A percentile compares a stretch with the other conserved stretches of the same genome.
Evolutionary conservation across 2,113 vertebrate genomes (phyloP).

Genomic region (Daubentonia madagascariensis): DNA sequence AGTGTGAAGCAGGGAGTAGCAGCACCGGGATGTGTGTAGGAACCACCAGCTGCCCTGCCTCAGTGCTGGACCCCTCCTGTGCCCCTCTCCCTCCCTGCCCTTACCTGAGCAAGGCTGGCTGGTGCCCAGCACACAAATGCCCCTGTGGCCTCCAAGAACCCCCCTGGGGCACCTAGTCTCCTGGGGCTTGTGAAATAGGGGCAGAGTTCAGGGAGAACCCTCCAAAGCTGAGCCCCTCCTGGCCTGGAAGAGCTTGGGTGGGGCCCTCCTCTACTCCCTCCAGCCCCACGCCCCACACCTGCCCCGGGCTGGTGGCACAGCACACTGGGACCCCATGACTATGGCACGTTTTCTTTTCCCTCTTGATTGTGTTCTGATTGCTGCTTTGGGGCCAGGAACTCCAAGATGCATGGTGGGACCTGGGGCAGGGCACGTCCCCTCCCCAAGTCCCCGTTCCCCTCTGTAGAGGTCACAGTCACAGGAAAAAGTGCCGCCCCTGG

Average conservation of each 20-base stretch:
- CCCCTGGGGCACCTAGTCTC: neutral
- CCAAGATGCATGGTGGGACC: neutral
- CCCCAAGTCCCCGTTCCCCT: neutral
- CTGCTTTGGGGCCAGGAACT: neutral
- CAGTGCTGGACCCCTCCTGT: fast-evolving
- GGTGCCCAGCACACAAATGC: neutral
- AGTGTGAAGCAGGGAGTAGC: no score
- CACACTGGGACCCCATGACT: no score
- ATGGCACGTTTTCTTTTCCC: no score
- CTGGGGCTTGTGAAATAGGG: neutral
- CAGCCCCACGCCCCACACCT: fast-evolving
- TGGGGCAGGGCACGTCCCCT: neutral
- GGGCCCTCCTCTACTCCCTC: neutral
- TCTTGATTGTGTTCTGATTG: fast-evolving
- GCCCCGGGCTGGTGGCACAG: neutral
- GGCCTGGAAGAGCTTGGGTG: neutral
- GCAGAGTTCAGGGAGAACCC: neutral
- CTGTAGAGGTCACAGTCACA: neutral
- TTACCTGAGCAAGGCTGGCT: neutral
- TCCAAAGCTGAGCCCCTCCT: neutral
- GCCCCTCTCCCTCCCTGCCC: neutral
- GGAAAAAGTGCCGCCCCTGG: fast-evolving
- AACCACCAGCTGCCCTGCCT: neutral
- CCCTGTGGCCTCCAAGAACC: neutral
- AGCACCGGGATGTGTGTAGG: fast-evolving